Evolutionary conservation across 2,113 vertebrate genomes (phyloP).

Genomic region (Archilochus colubris): DNA sequence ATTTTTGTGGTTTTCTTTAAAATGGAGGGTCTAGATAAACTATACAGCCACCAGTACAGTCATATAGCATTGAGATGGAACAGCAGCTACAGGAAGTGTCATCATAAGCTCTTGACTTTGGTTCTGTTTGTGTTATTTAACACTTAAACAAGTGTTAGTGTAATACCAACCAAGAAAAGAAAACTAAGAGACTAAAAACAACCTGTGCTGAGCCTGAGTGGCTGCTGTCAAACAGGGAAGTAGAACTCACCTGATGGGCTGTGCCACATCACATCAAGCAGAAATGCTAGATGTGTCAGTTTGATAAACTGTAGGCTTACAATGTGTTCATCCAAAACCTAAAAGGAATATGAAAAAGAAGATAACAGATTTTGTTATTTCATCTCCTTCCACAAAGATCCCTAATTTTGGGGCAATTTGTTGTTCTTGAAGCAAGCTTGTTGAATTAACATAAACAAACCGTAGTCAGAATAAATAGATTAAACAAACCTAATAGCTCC

Average conservation of each 20-base stretch:
- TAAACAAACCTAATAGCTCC: background rate
- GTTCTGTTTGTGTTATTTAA: background rate
- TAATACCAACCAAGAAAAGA: background rate
- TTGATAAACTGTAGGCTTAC: background rate
- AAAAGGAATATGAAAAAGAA: background rate
- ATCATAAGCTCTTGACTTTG: background rate
- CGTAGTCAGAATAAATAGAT: background rate
- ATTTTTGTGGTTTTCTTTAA: background rate
- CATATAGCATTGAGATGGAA: background rate
- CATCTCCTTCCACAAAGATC: background rate
- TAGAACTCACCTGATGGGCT: background rate
- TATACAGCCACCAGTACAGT: background rate
- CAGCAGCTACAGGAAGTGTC: accelerated
- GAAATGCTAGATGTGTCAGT: background rate
- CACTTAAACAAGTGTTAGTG: background rate
- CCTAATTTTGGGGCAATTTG: background rate
- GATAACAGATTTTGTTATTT: background rate
- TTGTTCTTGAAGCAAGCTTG: background rate
- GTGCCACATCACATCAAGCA: background rate
- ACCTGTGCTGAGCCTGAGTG: background rate
- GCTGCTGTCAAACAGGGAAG: background rate
- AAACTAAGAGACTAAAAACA: background rate
- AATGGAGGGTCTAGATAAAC: background rate
- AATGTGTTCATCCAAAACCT: background rate
- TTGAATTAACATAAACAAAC: background rate